These are phyloP conservation scores for Heliconius erato DNA, from an alignment of 2,888 invertebrate species.

Conservation along the genomic window DNA sequence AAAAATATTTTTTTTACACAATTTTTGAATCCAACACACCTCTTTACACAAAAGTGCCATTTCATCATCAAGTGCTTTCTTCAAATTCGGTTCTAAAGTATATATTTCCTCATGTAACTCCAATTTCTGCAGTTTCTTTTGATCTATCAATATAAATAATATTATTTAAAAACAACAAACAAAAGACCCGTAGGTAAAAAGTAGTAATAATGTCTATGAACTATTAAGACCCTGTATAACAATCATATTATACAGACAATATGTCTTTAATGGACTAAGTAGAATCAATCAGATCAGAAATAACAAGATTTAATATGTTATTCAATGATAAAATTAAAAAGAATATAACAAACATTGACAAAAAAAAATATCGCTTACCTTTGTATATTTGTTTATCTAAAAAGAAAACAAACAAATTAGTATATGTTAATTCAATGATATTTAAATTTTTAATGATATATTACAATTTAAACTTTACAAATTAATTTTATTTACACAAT, in stretches of 20 bases:
- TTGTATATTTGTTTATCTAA: conserved; percentile 49
- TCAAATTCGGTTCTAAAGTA: conserved; percentile 39
- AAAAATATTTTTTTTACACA: neutral
- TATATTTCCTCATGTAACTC: conserved; percentile 44
- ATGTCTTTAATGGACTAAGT: too few species aligned
- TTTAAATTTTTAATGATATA: neutral
- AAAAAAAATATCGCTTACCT: conserved; percentile 41
- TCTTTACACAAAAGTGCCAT: conserved; percentile 40
- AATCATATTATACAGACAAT: too few species aligned
- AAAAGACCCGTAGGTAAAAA: too few species aligned
- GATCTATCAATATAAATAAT: conserved; percentile 37
- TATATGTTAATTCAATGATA: neutral
- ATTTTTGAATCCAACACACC: conserved; percentile 40
- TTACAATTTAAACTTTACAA: neutral
- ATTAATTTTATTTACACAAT: neutral
- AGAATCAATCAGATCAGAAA: too few species aligned
- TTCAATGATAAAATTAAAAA: too few species aligned
- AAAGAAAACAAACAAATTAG: conserved; percentile 36
- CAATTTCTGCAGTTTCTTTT: conserved; percentile 43
- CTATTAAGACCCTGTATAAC: too few species aligned
- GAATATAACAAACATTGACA: neutral
- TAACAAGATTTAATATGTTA: too few species aligned
- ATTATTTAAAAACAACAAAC: too few species aligned
- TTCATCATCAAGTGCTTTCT: conserved; percentile 49
- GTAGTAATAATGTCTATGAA: too few species aligned